Evolutionary conservation across 2,888 invertebrate species (phyloP), one percentile per base, ranked within the genome.

Genomic region (Eilema depressum): DNA sequence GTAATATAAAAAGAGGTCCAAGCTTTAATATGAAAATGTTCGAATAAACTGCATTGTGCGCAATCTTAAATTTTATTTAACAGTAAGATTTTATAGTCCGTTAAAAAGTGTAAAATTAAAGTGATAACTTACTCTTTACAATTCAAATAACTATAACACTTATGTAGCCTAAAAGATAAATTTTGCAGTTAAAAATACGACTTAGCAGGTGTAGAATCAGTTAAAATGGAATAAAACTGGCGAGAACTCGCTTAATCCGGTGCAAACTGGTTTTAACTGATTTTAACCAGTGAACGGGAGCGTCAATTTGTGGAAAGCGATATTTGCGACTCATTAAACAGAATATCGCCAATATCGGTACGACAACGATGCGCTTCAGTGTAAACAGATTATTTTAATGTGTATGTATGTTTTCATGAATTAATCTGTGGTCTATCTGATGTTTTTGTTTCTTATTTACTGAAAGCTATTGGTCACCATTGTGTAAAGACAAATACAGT

Each of bases 241-340:
- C 23, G 63, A 74, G 23, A 67, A 67, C 64, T 62, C 56, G 30
- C 23, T 59, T 67, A 80, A 81, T 74, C 78, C 74, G 67, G 77
- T 37, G 79, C 64, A 53, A 81, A 77, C 77, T 66, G 74, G 74
- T 76, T 81, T 78, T 74, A 81, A 79, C 77, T 67, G 76, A 67
- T 78, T 85, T 81, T 78, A 76, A 81, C 72, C 78, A 67, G 76
- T 76, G 81, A 70, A 63, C 70, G 73, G 66, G 64, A 71, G 69
- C 73, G 74, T 74, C 73, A 73, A 74, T 83, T 79, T 71, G 69
- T 65, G 74, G 65, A 53, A 57, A 66, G 71, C 80, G 72, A 75
- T 73, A 80, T 76, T 74, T 78, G 71, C 17, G 73, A 75, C 65
- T 75, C 78, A 80, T 84, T 84, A 75, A 71, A 80, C 71, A 68